These are phyloP conservation scores for Martes martes DNA, from an alignment of 2,113 vertebrate genomes.

Conservation along the genomic window DNA sequence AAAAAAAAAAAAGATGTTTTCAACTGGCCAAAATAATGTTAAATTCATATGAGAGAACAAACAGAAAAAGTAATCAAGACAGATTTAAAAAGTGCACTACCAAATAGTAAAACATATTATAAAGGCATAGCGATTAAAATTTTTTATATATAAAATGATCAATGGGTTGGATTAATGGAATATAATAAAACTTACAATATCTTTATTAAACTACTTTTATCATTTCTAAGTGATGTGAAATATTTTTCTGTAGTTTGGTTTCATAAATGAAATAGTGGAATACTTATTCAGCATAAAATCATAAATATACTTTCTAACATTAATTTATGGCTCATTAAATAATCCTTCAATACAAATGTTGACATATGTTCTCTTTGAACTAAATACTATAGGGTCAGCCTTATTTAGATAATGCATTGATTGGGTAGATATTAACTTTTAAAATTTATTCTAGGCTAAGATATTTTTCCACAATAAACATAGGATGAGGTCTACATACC, in stretches of 20 bases:
- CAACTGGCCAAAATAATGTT: neutral
- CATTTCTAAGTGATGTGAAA: neutral
- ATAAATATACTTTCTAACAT: neutral
- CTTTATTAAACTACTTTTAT: slow-evolving; percentile 5
- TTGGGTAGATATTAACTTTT: neutral
- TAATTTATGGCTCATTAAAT: neutral
- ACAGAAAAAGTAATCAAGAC: neutral
- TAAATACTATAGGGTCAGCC: neutral
- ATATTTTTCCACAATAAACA: neutral
- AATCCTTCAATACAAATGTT: neutral
- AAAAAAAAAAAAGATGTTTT: neutral
- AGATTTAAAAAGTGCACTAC: neutral
- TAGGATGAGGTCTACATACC: neutral
- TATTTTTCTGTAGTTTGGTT: neutral
- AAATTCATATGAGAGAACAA: neutral
- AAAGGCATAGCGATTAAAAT: neutral
- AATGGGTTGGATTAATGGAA: neutral
- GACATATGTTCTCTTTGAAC: neutral
- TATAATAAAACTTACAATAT: neutral
- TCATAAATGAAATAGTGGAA: slow-evolving; percentile 6
- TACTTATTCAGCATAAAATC: neutral
- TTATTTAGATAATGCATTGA: neutral
- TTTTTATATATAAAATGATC: neutral
- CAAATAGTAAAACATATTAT: neutral
- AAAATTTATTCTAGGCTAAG: neutral